Base-by-base conservation (phyloP, 2,113 vertebrate genomes). In the Hassar affinis region DNA sequence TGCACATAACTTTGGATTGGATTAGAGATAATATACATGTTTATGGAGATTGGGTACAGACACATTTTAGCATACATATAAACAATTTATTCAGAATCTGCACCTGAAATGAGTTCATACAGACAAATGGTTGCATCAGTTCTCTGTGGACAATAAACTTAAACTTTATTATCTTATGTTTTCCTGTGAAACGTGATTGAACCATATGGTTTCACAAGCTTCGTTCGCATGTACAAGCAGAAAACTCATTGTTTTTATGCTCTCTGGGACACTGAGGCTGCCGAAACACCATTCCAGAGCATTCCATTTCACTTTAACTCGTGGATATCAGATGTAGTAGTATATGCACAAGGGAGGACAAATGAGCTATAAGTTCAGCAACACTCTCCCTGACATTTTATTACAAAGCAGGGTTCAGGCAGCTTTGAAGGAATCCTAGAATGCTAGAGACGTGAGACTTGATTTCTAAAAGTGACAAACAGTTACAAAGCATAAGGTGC, bases 331-430 rank as follows among this genome's bases (percentile, higher is more conserved):
- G 78, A 74, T 66, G 59, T 79, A 83, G 83, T 22, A 22, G 20
- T 69, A 6, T 69, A 69, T 42, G 74, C 81, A 45, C 49, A 68
- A 69, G 33, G 27, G 72, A 86, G 78, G 78, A 88, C 87, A 85
- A 52, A 85, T 91, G 81, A 88, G 89, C 81, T 90, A 91, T 90
- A 88, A 86, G 83, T 91, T 87, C 78, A 84, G 80, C 80, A 49
- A 74, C 61, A 38, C 52, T 87, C 86, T 86, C 84, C 87, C 85
- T 57, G 77, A 62, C 54, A n/a, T 49, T 78, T 62, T 17, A 72
- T 66, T 12, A 1, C 22, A 0, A 20, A 62, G 27, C 42, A 51
- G 49, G 74, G 88, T 71, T 78, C 86, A 35, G 72, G 78, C 86
- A 89, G 87, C 88, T 87, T 90, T 91, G 87, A 61, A 35, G 25